These are phyloP conservation scores for Apotomis turbidana DNA, from an alignment of 2,888 invertebrate genomes.

Conservation along the genomic window DNA sequence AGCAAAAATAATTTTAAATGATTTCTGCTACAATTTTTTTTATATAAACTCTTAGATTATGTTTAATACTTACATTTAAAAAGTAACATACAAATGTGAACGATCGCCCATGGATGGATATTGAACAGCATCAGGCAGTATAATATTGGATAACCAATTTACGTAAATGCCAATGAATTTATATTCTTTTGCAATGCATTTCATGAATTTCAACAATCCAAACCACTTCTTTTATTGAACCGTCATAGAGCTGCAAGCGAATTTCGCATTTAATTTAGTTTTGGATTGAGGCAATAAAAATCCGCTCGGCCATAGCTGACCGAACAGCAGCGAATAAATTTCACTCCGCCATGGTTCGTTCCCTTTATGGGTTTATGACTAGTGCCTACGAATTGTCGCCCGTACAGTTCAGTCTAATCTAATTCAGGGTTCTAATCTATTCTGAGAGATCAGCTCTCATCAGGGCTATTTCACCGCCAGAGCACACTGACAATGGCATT, in stretches of 20 bases:
- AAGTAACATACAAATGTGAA: too few species aligned
- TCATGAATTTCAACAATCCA: not conserved
- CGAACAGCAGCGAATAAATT: constrained; percentile 28
- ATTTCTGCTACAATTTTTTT: too few species aligned
- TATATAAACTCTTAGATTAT: too few species aligned
- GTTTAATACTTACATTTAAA: too few species aligned
- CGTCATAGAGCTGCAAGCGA: constrained; percentile 6
- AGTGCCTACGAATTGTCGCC: constrained; percentile 3
- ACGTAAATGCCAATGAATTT: too few species aligned
- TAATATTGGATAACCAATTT: too few species aligned
- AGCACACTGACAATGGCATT: constrained; percentile 71
- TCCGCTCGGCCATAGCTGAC: constrained; percentile 20
- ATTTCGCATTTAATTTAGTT: constrained; percentile 32
- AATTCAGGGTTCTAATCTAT: constrained; percentile 32
- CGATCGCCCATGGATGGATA: too few species aligned
- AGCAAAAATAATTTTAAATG: too few species aligned
- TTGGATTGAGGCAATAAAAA: constrained; percentile 34
- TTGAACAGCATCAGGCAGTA: too few species aligned
- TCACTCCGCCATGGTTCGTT: constrained; percentile 26
- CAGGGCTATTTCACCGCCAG: constrained; percentile 56
- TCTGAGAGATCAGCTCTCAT: constrained; percentile 43
- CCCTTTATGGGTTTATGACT: constrained; percentile 35
- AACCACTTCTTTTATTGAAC: constrained; percentile 12
- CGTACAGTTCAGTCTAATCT: constrained; percentile 11
- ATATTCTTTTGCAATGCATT: not conserved